Percentiles rank a stretch among this genome's conserved stretches.
Conservation (phyloP, 2,797 vertebrate species). For the Echiichthys vipera region DNA sequence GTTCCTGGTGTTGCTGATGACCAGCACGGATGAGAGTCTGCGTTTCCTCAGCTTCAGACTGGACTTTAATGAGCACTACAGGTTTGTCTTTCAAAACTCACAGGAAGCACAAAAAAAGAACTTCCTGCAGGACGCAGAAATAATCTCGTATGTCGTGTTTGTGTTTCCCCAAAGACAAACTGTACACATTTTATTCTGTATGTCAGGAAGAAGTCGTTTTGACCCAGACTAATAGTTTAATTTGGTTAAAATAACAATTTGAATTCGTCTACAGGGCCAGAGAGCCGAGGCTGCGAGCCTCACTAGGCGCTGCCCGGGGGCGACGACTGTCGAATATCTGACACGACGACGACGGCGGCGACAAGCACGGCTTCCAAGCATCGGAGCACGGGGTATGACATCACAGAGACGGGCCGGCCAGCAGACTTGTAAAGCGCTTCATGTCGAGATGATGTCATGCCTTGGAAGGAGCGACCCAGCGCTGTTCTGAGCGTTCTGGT, state of each 20-base stretch:
- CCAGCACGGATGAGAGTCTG: slow-evolving; percentile 94
- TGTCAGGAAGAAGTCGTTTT: not conserved
- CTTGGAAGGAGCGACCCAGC: slow-evolving; percentile 41
- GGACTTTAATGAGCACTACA: slow-evolving; percentile 98
- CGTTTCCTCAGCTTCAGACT: slow-evolving; percentile 97
- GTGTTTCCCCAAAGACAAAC: not conserved
- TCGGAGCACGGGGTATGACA: slow-evolving; percentile 20
- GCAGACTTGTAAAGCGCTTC: slow-evolving; percentile 18
- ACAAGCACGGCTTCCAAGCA: not conserved
- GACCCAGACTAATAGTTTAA: too few relatives aligned
- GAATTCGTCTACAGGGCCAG: slow-evolving; percentile 84
- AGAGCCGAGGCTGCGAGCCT: slow-evolving; percentile 92
- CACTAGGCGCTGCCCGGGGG: slow-evolving; percentile 89
- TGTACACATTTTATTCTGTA: not conserved
- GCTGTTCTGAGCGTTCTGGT: not conserved
- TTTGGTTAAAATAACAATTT: not conserved
- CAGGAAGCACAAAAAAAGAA: too few relatives aligned
- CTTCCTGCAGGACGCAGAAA: too few relatives aligned
- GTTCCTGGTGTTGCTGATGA: slow-evolving; percentile 94
- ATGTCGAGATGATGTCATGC: slow-evolving; percentile 51
- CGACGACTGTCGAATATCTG: slow-evolving; percentile 89
- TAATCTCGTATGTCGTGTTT: too few relatives aligned
- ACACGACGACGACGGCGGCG: slow-evolving; percentile 42
- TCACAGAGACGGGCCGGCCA: slow-evolving; percentile 17
- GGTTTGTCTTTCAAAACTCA: slow-evolving; percentile 52